These are phyloP conservation scores for Lathronympha strigana DNA, from an alignment of 2,888 invertebrate species.

Conservation along the genomic window DNA sequence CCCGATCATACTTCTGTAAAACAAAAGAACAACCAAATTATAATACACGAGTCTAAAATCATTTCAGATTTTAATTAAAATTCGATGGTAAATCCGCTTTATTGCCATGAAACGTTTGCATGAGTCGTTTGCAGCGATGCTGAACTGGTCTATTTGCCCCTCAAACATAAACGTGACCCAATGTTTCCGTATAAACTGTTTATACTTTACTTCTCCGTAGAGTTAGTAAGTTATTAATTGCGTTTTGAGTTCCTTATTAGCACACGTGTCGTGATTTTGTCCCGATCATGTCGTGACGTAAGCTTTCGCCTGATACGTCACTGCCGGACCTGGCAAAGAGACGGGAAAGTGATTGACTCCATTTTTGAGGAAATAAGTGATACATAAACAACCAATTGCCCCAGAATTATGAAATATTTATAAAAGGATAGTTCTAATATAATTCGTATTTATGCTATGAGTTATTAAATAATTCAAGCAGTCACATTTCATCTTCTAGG, in stretches of 20 bases:
- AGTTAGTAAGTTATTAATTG: constrained; percentile 56
- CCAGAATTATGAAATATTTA: too few species aligned
- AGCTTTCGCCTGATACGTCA: too few species aligned
- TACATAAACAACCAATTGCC: too few species aligned
- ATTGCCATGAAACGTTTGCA: constrained; percentile 58
- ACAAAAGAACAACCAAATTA: neutral
- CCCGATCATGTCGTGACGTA: too few species aligned
- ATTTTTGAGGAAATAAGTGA: too few species aligned
- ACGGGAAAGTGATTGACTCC: too few species aligned
- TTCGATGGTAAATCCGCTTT: constrained; percentile 54
- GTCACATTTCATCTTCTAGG: too few species aligned
- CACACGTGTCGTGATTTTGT: too few species aligned
- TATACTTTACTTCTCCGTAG: constrained; percentile 56
- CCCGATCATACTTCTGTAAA: neutral
- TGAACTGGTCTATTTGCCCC: constrained; percentile 56
- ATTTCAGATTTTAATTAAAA: constrained; percentile 62
- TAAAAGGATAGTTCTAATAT: too few species aligned
- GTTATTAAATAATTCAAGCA: too few species aligned
- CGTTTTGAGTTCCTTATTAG: neutral
- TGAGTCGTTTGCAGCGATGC: constrained; percentile 53
- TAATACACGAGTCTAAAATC: constrained; percentile 1
- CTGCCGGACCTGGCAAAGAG: too few species aligned
- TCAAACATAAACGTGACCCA: constrained; percentile 51
- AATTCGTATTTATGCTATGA: too few species aligned
- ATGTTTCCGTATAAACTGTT: constrained; percentile 66